A percentile compares a stretch with the other conserved stretches of the same genome.
Conservation (phyloP, 53 echinoderm and acorn worm genomes). For the Antedon mediterranea region DNA sequence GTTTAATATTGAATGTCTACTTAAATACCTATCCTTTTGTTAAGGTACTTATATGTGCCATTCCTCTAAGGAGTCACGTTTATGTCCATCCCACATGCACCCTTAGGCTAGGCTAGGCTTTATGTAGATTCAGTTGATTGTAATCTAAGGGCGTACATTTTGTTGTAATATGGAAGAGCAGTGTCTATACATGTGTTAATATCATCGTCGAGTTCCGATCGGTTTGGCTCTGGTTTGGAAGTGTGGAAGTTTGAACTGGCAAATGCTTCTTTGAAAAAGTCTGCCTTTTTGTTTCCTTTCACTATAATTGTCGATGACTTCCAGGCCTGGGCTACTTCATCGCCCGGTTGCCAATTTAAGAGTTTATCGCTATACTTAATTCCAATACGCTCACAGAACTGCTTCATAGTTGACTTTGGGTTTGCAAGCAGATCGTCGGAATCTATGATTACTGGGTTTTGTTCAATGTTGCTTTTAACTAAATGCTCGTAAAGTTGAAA, state of each 20-base stretch:
- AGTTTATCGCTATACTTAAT: not conserved
- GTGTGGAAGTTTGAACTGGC: constrained; percentile 19
- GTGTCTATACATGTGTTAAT: constrained; percentile 15
- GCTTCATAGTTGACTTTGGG: not conserved
- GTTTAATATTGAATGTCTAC: too few relatives aligned
- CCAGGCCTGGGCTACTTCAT: not conserved
- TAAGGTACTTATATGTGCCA: too few relatives aligned
- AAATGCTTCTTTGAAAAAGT: not conserved
- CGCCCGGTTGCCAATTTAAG: not conserved
- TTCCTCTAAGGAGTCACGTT: too few relatives aligned
- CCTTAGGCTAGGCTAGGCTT: too few relatives aligned
- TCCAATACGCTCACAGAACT: not conserved
- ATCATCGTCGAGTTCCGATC: constrained; percentile 8
- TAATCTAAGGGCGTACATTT: constrained; percentile 19
- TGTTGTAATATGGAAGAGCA: constrained; percentile 20
- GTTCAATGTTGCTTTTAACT: not conserved
- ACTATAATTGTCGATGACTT: not conserved
- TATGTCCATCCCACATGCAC: too few relatives aligned
- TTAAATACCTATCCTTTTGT: too few relatives aligned
- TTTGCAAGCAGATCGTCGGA: not conserved
- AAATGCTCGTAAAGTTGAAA: not conserved
- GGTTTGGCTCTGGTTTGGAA: not conserved
- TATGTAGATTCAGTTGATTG: too few relatives aligned
- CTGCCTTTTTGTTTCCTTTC: not conserved
- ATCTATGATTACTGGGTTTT: not conserved